These are phyloP conservation scores for Zootermopsis nevadensis DNA, from an alignment of 2,888 invertebrate species.

Conservation along the genomic window DNA sequence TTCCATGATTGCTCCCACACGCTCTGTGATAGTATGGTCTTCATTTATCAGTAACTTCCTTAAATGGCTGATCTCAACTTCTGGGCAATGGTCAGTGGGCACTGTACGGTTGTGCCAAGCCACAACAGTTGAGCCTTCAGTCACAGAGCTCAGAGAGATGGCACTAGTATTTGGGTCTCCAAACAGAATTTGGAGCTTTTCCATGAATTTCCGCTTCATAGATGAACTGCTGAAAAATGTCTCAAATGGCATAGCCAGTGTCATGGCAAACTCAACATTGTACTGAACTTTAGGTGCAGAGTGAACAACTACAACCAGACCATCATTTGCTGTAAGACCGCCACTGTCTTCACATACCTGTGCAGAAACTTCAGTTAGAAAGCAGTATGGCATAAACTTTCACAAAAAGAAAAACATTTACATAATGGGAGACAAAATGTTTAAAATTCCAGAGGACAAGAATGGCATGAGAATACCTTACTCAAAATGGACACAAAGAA, in stretches of 20 bases:
- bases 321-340: slow-evolving; percentile 81
- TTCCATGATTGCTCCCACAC: slow-evolving; percentile 75
- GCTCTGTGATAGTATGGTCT: slow-evolving; percentile 69
- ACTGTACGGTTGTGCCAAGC: slow-evolving; percentile 81
- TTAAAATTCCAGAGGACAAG: too few species aligned
- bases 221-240: slow-evolving; percentile 76
- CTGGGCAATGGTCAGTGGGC: slow-evolving; percentile 79
- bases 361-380: slow-evolving; percentile 33
- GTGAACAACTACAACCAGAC: slow-evolving; percentile 79
- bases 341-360: slow-evolving; percentile 79
- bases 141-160: slow-evolving; percentile 79
- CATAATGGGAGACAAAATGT: too few species aligned
- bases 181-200: slow-evolving; percentile 81
- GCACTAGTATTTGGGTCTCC: slow-evolving; percentile 78
- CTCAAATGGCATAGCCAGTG: slow-evolving; percentile 76
- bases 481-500: too few species aligned
- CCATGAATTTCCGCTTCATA: slow-evolving; percentile 83
- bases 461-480: too few species aligned
- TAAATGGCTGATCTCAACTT: slow-evolving; percentile 78
- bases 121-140: slow-evolving; percentile 61
- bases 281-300: slow-evolving; percentile 73
- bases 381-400: not conserved
- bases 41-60: slow-evolving; percentile 77
- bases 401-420: not conserved
- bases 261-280: slow-evolving; percentile 85